Conservation (phyloP, 2,113 vertebrate genomes). For the Gopherus evgoodei region DNA sequence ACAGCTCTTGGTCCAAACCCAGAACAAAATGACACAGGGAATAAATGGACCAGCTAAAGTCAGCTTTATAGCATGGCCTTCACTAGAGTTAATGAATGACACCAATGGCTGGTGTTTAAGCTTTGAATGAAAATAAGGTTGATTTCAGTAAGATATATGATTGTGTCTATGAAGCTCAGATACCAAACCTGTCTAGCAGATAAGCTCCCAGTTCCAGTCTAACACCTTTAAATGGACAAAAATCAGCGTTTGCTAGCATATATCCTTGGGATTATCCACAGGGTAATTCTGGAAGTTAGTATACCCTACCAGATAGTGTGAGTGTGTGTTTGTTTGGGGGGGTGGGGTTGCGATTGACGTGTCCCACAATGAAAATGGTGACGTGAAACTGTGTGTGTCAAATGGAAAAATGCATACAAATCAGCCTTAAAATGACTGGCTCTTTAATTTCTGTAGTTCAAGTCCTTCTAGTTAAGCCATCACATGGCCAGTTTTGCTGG, state of each 20-base stretch:
- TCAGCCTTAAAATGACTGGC: not conserved
- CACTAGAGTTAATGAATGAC: rapidly evolving
- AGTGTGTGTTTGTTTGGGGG: too few species aligned
- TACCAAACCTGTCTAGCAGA: not conserved
- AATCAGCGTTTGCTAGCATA: not conserved
- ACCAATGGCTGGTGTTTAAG: not conserved
- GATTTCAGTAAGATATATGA: not conserved
- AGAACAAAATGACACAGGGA: not conserved
- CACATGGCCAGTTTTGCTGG: rapidly evolving
- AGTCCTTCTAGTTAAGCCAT: not conserved
- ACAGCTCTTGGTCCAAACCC: not conserved
- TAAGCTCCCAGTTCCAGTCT: not conserved
- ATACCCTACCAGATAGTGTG: not conserved
- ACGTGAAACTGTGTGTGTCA: not conserved
- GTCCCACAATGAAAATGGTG: not conserved
- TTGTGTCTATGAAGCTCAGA: not conserved
- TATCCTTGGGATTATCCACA: not conserved
- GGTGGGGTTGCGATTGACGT: not conserved
- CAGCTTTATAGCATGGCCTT: not conserved
- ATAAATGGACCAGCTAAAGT: not conserved
- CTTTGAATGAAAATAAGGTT: not conserved
- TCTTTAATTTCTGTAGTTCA: not conserved
- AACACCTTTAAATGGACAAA: not conserved
- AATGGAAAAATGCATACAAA: not conserved
- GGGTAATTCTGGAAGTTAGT: not conserved